A percentile compares a stretch with the other conserved stretches of the same genome.
Evolutionary conservation across 1,140 invertebrate genomes (phyloP).

Genomic region (Sminthurides bifidus): DNA sequence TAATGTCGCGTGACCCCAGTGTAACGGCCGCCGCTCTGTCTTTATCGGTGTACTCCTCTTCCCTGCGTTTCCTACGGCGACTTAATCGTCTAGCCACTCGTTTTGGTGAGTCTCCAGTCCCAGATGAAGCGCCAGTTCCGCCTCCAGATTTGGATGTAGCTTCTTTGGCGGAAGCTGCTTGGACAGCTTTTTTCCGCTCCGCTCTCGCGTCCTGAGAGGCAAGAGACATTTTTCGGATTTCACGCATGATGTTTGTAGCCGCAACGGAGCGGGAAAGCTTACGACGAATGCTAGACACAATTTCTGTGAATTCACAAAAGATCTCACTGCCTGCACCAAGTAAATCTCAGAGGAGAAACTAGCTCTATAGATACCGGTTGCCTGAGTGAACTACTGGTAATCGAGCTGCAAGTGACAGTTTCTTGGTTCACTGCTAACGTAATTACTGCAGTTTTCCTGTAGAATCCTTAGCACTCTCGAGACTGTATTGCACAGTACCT

Average conservation of each 20-base stretch:
- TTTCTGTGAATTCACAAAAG: no score
- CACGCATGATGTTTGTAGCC: conserved; percentile 15
- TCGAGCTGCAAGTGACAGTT: no score
- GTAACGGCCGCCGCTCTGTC: conserved; percentile 77
- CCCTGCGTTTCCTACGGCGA: conserved; percentile 33
- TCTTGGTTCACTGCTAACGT: no score
- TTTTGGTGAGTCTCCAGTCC: not conserved
- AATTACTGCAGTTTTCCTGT: no score
- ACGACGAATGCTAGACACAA: no score
- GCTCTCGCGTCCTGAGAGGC: conserved; percentile 28
- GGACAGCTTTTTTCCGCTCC: conserved; percentile 16
- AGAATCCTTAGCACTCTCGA: no score
- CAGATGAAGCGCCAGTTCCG: not conserved
- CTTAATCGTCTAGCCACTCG: conserved; percentile 1
- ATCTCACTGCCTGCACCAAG: no score
- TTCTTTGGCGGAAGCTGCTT: not conserved
- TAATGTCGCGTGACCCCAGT: conserved; percentile 68
- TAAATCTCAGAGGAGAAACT: no score
- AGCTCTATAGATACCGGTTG: no score
- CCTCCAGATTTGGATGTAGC: not conserved
- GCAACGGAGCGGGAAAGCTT: conserved; percentile 8
- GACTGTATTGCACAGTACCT: no score
- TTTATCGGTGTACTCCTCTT: conserved; percentile 78
- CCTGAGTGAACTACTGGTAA: no score
- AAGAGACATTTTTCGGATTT: conserved; percentile 32